Evolutionary conservation across 2,113 vertebrate genomes (phyloP).

Genomic region (Odobenus rosmarus): DNA sequence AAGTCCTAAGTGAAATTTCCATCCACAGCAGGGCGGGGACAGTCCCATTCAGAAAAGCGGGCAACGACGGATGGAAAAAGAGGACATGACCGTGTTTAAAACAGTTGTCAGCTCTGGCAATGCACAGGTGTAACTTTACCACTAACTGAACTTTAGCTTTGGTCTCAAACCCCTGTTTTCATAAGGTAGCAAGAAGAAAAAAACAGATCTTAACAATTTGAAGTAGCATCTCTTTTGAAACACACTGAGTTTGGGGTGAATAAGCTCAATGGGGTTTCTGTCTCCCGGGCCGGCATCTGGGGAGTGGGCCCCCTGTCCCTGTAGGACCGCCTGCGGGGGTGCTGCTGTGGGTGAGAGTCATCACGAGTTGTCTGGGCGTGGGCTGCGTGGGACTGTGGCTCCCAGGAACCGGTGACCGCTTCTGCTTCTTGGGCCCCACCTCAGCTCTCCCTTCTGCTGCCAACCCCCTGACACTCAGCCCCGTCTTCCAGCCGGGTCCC

Average conservation of each 20-base stretch:
- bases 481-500: background rate
- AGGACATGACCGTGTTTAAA: background rate
- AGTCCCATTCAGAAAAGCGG: background rate
- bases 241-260: background rate
- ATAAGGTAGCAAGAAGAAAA: background rate
- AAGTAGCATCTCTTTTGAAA: background rate
- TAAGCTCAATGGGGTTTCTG: background rate
- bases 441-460: background rate
- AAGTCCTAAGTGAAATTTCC: background rate
- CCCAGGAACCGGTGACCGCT: background rate
- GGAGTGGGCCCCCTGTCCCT: accelerated
- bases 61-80: background rate
- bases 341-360: accelerated
- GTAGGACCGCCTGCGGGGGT: background rate
- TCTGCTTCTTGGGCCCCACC: background rate
- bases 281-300: background rate
- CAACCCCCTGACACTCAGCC: background rate
- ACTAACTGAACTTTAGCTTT: background rate
- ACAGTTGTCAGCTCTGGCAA: background rate
- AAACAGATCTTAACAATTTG: background rate
- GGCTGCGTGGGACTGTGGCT: accelerated
- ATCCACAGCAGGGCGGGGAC: accelerated
- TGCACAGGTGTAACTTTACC: background rate
- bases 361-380: background rate
- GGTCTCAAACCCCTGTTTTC: background rate